Percentiles rank a stretch among this genome's conserved stretches.
phyloP scores from a whole-genome alignment of 2,797 vertebrate genomes.

The Thaleichthys pacificus region DNA sequence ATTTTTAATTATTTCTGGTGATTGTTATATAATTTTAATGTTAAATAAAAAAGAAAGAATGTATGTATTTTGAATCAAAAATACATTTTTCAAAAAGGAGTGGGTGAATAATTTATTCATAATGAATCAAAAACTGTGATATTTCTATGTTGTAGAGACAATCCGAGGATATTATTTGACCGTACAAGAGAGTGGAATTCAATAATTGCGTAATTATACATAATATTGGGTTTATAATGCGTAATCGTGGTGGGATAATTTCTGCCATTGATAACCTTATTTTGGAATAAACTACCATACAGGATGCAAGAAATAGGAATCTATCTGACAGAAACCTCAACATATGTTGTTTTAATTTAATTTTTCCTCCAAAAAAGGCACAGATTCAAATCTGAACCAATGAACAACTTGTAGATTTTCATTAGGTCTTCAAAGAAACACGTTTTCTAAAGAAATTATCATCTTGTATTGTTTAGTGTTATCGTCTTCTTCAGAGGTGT shows the following conservation, averaged over 20 bases:
- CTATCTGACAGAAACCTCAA: too few relatives aligned
- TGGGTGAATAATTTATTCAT: neutral
- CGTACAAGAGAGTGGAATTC: too few relatives aligned
- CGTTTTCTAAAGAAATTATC: too few relatives aligned
- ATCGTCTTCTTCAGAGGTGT: too few relatives aligned
- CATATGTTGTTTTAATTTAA: neutral
- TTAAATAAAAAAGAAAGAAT: neutral
- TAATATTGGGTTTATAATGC: too few relatives aligned
- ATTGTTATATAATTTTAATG: neutral
- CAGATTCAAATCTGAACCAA: neutral
- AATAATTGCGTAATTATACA: neutral
- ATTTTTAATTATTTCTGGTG: neutral
- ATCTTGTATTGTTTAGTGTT: too few relatives aligned
- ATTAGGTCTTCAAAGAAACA: too few relatives aligned
- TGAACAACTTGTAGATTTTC: neutral
- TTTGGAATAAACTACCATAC: neutral
- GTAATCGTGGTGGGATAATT: neutral
- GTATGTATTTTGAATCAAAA: neutral
- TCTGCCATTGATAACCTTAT: neutral
- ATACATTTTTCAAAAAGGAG: neutral
- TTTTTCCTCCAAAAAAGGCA: neutral
- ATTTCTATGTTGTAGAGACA: neutral
- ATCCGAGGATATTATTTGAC: neutral
- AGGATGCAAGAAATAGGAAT: neutral
- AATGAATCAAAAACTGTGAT: neutral